Evolutionary conservation across 2,113 vertebrate species (phyloP).

Genomic region (Xenus cinereus): DNA sequence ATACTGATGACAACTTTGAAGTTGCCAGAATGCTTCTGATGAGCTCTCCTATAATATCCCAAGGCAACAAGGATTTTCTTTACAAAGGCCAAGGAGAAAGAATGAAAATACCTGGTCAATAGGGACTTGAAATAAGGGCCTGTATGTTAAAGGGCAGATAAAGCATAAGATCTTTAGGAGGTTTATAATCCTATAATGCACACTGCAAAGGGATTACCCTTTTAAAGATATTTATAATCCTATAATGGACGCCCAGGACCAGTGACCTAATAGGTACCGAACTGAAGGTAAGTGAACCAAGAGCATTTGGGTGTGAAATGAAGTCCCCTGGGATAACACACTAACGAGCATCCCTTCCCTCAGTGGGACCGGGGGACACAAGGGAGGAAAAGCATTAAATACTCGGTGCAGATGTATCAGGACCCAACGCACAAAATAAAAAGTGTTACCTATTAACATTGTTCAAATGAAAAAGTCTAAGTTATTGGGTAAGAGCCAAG

Average conservation of each 20-base stretch:
- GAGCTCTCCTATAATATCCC: background rate
- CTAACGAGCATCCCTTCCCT: slow-evolving; percentile 39
- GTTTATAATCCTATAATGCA: slow-evolving; percentile 66
- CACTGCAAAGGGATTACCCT: slow-evolving; percentile 59
- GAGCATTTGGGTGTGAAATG: slow-evolving; percentile 54
- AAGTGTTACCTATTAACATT: background rate
- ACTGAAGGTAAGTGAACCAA: background rate
- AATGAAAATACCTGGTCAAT: slow-evolving; percentile 52
- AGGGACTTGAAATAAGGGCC: slow-evolving; percentile 61
- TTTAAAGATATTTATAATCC: slow-evolving; percentile 69
- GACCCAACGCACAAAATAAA: background rate
- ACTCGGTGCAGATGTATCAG: background rate
- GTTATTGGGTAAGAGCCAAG: slow-evolving; percentile 25
- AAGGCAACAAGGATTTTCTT: slow-evolving; percentile 48
- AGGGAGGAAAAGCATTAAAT: slow-evolving; percentile 19
- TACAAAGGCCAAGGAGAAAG: slow-evolving; percentile 44
- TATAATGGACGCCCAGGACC: slow-evolving; percentile 56
- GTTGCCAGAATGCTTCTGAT: background rate
- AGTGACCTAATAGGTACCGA: slow-evolving; percentile 39
- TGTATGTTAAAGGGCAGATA: slow-evolving; percentile 64
- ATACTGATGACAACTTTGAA: background rate
- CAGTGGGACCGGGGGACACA: background rate
- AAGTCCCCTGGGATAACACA: slow-evolving; percentile 7
- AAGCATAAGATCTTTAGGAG: slow-evolving; percentile 44
- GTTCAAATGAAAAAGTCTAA: slow-evolving; percentile 42